A percentile compares a stretch with the other conserved stretches of the same genome.
Conservation (phyloP, 2,888 invertebrate genomes). For the Melipona beecheii region DNA sequence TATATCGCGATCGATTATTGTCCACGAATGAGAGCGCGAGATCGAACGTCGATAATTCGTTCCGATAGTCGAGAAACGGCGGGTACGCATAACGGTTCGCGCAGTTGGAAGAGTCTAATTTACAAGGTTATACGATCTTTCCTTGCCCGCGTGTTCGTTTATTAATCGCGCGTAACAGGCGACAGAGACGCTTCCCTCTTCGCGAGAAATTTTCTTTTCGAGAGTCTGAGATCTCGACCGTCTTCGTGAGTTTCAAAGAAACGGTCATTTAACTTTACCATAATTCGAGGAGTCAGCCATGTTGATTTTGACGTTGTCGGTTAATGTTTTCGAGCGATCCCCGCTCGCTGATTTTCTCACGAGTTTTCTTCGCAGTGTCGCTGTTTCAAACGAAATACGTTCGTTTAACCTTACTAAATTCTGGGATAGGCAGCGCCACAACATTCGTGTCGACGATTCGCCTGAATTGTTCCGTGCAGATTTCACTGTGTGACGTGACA, state of each 20-base stretch:
- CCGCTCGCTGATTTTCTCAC: not conserved
- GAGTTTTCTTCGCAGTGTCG: not conserved
- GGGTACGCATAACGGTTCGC: constrained; percentile 32
- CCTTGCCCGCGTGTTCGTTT: constrained; percentile 4
- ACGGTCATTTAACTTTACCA: constrained; percentile 19
- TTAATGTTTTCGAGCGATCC: not conserved
- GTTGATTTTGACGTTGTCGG: not conserved
- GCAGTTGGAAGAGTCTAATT: not conserved
- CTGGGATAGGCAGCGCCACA: constrained; percentile 4
- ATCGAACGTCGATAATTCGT: constrained; percentile 58
- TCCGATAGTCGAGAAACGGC: constrained; percentile 40
- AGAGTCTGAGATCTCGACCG: constrained; percentile 1
- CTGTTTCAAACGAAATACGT: not conserved
- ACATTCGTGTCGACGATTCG: not conserved
- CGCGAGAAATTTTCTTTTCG: constrained; percentile 23
- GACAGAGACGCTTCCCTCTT: not conserved
- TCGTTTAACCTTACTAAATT: constrained; percentile 1
- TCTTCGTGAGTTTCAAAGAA: constrained; percentile 15
- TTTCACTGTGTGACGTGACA: not conserved
- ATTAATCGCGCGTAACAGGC: not conserved
- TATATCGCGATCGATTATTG: constrained; percentile 9
- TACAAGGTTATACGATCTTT: constrained; percentile 11
- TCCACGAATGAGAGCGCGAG: constrained; percentile 29
- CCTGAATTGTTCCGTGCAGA: not conserved
- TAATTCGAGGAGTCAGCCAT: not conserved